Conservation (phyloP, 2,113 vertebrate genomes). For the Notechis scutatus region DNA sequence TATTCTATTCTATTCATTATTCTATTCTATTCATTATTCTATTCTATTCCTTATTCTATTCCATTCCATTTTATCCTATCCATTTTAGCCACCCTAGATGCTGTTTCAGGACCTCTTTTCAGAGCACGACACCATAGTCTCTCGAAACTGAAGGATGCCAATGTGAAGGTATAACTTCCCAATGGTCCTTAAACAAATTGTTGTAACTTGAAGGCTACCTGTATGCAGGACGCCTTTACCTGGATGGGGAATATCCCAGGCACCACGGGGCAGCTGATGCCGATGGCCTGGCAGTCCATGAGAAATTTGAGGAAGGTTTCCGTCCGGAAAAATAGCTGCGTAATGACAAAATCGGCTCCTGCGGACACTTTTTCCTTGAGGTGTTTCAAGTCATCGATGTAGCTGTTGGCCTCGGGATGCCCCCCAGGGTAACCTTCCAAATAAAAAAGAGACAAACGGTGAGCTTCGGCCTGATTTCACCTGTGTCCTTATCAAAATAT, state of each 20-base stretch:
- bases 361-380: constrained; percentile 92
- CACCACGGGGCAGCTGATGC: constrained; percentile 91
- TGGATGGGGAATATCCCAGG: constrained; percentile 97
- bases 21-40: no score
- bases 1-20: no score
- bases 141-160: no score
- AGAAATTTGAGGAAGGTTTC: constrained; percentile 86
- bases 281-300: constrained; percentile 83
- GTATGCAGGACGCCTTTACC: constrained; percentile 64
- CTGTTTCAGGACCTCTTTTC: no score
- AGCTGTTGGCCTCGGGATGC: constrained; percentile 88
- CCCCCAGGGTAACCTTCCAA: constrained; percentile 88
- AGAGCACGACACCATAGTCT: no score
- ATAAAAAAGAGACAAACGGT: fast-evolving
- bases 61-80: no score
- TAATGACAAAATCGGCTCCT: constrained; percentile 91
- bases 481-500: not conserved
- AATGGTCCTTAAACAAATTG: not conserved
- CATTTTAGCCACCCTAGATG: no score
- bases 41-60: no score
- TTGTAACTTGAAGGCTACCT: not conserved
- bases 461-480: not conserved
- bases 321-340: constrained; percentile 89
- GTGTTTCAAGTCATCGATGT: constrained; percentile 79
- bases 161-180: no score